Conservation (phyloP, 2,888 invertebrate species). For the Drosophila paramelanica region DNA sequence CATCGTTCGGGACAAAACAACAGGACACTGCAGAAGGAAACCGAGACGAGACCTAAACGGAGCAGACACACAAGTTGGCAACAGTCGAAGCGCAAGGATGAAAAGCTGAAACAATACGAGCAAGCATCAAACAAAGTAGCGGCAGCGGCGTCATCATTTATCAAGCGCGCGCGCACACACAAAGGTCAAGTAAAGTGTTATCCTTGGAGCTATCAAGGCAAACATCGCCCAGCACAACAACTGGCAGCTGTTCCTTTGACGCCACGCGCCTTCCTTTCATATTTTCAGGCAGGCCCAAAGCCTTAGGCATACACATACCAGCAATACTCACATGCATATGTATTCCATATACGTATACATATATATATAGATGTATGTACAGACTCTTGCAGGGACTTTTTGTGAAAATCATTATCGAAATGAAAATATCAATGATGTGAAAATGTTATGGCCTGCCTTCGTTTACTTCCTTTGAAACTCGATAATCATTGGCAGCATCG, state of each 20-base stretch:
- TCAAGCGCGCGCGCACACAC: constrained; percentile 55
- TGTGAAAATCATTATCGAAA: constrained; percentile 63
- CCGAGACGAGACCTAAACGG: background rate
- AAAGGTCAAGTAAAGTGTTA: constrained; percentile 75
- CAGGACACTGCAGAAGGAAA: constrained; percentile 5
- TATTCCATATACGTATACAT: background rate
- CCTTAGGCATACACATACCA: constrained; percentile 24
- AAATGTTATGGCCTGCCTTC: constrained; percentile 31
- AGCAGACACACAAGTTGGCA: constrained; percentile 33
- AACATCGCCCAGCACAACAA: constrained; percentile 45
- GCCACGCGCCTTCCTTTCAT: constrained; percentile 30
- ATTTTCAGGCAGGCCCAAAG: constrained; percentile 4
- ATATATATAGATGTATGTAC: background rate
- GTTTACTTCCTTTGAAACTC: constrained; percentile 19
- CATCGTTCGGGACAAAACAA: constrained; percentile 19
- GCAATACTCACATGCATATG: too few relatives aligned
- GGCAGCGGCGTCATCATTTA: constrained; percentile 62
- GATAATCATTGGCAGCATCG: constrained; percentile 45
- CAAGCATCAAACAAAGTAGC: constrained; percentile 47
- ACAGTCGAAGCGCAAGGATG: constrained; percentile 47
- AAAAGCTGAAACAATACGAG: constrained; percentile 61
- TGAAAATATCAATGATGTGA: constrained; percentile 65
- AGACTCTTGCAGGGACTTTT: constrained; percentile 33
- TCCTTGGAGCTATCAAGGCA: constrained; percentile 71
- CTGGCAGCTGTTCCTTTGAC: constrained; percentile 66